These are phyloP conservation scores for Epinephelus lanceolatus DNA, from an alignment of 2,113 vertebrate species.

Conservation along the genomic window DNA sequence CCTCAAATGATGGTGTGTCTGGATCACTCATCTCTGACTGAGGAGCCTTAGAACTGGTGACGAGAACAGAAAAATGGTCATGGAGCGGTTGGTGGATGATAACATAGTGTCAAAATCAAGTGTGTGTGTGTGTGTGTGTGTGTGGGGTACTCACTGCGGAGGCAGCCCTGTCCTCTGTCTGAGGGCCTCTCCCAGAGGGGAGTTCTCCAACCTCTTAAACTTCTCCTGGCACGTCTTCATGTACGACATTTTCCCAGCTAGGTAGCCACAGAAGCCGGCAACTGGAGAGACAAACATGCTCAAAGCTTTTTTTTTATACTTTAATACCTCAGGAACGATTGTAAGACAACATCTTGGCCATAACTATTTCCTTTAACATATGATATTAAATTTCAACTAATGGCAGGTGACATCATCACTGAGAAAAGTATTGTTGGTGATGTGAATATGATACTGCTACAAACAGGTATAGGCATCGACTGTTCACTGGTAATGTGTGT, in stretches of 20 bases:
- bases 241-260: slow-evolving; percentile 93
- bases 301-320: not conserved
- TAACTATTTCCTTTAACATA: not conserved
- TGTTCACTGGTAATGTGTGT: not conserved
- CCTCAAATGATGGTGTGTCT: slow-evolving; percentile 55
- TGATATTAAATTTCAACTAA: not conserved
- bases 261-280: slow-evolving; percentile 90
- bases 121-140: not conserved
- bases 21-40: slow-evolving; percentile 72
- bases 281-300: slow-evolving; percentile 79
- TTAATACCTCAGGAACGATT: not conserved
- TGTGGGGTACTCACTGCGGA: slow-evolving; percentile 52
- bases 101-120: not conserved
- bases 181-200: slow-evolving; percentile 90
- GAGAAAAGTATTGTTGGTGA: not conserved
- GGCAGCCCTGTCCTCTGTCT: slow-evolving; percentile 77
- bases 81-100: not conserved
- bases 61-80: not conserved
- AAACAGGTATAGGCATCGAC: not conserved
- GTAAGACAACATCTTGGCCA: not conserved
- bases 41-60: slow-evolving; percentile 38
- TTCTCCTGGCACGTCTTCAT: slow-evolving; percentile 91
- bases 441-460: not conserved
- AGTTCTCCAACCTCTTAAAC: slow-evolving; percentile 92
- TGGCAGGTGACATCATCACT: not conserved